Evolutionary conservation across 2,113 vertebrate species (phyloP).

Genomic region (Neofelis nebulosa): DNA sequence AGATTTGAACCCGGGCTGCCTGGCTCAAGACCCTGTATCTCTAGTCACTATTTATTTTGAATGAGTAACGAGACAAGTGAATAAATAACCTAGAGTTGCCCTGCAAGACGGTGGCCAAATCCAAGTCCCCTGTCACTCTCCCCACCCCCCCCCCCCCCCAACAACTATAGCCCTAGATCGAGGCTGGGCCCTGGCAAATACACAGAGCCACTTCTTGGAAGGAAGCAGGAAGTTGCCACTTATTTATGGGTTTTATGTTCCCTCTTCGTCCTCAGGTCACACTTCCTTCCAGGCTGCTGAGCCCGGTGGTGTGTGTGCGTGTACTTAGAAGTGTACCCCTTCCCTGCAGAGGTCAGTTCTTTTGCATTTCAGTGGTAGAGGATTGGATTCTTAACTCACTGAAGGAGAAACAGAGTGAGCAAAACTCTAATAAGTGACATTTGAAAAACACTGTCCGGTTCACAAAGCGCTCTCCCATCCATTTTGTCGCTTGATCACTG

Average conservation of each 20-base stretch:
- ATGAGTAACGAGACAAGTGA: not conserved
- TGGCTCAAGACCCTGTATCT: not conserved
- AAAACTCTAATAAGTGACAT: not conserved
- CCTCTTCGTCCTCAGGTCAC: not conserved
- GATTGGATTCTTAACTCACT: not conserved
- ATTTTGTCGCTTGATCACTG: not conserved
- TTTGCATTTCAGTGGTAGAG: not conserved
- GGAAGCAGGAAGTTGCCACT: not conserved
- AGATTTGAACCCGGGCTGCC: not conserved
- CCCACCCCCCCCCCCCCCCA: too few relatives aligned
- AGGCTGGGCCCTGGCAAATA: rapidly evolving
- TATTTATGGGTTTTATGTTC: not conserved
- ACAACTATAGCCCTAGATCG: not conserved
- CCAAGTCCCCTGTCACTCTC: too few relatives aligned
- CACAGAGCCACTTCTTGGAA: not conserved
- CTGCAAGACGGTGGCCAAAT: not conserved
- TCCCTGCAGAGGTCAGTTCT: too few relatives aligned
- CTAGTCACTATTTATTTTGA: not conserved
- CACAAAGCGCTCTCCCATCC: not conserved
- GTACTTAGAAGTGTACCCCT: too few relatives aligned
- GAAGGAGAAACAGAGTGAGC: not conserved
- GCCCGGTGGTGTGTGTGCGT: too few relatives aligned
- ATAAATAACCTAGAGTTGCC: not conserved
- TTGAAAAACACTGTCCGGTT: not conserved
- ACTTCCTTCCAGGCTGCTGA: not conserved